These are phyloP conservation scores for Cyprichromis sp. DNA, from an alignment of 2,113 vertebrate species.

Conservation along the genomic window DNA sequence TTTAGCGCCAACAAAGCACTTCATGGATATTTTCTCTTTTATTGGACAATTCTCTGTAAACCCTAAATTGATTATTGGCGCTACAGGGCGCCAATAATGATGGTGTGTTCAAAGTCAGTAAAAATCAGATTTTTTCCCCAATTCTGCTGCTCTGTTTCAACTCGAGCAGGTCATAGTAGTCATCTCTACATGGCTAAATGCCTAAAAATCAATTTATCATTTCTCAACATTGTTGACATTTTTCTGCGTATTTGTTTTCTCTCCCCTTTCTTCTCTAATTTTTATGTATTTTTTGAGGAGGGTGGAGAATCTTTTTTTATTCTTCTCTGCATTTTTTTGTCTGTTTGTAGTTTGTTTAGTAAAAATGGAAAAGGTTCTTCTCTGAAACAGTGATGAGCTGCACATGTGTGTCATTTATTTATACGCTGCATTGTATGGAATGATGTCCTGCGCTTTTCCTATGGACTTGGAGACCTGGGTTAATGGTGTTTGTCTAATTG, in stretches of 20 bases:
- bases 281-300: not conserved
- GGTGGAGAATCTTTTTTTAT: not conserved
- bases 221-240: not conserved
- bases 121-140: not conserved
- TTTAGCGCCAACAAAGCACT: not conserved
- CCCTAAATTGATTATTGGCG: not conserved
- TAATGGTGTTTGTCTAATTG: not conserved
- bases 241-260: not conserved
- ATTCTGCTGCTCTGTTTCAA: not conserved
- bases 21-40: not conserved
- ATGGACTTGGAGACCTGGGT: not conserved
- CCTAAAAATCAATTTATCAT: not conserved
- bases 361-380: not conserved
- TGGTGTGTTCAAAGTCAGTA: not conserved
- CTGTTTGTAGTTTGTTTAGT: not conserved
- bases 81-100: accelerated
- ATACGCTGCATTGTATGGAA: not conserved
- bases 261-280: not conserved
- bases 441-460: not conserved
- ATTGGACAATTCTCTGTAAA: not conserved
- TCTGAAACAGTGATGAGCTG: not conserved
- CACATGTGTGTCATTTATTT: not conserved
- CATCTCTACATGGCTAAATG: not conserved
- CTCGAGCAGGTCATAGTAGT: not conserved
- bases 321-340: not conserved